phyloP scores from a whole-genome alignment of 2,113 vertebrate genomes.

The mouse (Mus musculus) region GRCm39 chr6:23744001-23744500 shows the following conservation, averaged over 20 bases:
- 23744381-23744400: not conserved
- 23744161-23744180: not conserved
- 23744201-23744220: not conserved
- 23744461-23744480: not conserved
- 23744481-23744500: not conserved
- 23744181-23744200: not conserved
- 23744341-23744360: not conserved
- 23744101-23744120: not conserved
- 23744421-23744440: not conserved
- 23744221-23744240: not conserved
- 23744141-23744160: not conserved
- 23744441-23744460: conserved; percentile 15
- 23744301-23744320: not conserved
- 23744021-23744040: not conserved
- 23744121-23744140: not conserved
- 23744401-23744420: conserved; percentile 11
- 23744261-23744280: not conserved
- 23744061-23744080: not conserved
- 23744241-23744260: not conserved
- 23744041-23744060: not conserved
- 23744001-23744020: not conserved
- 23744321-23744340: not conserved
- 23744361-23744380: not conserved
- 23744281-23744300: not conserved
- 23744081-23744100: not conserved